Evolutionary conservation across 2,797 vertebrate genomes (phyloP).

Genomic region (Salarias fasciatus): DNA sequence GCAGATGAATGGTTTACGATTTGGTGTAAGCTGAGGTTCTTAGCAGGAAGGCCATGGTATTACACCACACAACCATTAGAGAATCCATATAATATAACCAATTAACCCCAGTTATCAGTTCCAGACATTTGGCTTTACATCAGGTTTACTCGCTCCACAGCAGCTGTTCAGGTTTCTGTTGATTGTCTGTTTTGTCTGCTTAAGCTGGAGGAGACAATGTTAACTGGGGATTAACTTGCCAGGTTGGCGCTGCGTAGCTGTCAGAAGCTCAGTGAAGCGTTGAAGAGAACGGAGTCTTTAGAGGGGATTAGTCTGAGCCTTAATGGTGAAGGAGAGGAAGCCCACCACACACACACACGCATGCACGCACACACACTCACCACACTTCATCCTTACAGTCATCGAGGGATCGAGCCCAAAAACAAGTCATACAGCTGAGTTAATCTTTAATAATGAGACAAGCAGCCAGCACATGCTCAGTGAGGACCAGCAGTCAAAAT

Average conservation of each 20-base stretch:
- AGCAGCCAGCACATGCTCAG: constrained; percentile 7
- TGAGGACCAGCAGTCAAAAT: background rate
- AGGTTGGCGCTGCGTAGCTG: constrained; percentile 21
- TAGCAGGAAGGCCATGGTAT: too few relatives aligned
- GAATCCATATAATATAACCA: too few relatives aligned
- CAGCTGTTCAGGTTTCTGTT: constrained; percentile 2
- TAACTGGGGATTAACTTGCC: constrained; percentile 48
- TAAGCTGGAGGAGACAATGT: constrained; percentile 17
- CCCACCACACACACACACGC: constrained; percentile 23
- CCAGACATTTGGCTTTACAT: background rate
- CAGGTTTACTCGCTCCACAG: background rate
- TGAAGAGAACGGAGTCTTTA: constrained; percentile 44
- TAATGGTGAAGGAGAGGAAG: constrained; percentile 30
- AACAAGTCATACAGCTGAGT: constrained; percentile 6
- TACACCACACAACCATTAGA: too few relatives aligned
- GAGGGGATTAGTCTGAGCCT: constrained; percentile 61
- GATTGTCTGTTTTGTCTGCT: constrained; percentile 34
- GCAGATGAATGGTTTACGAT: background rate
- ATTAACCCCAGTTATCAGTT: background rate
- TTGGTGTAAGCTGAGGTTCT: background rate
- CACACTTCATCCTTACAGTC: constrained; percentile 24
- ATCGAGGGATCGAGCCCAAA: constrained; percentile 1
- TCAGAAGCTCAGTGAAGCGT: constrained; percentile 37
- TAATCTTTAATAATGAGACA: constrained; percentile 31
- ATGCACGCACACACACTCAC: background rate